Evolutionary conservation across 2,888 invertebrate genomes (phyloP).

Genomic region (Callyntrura sp.): DNA sequence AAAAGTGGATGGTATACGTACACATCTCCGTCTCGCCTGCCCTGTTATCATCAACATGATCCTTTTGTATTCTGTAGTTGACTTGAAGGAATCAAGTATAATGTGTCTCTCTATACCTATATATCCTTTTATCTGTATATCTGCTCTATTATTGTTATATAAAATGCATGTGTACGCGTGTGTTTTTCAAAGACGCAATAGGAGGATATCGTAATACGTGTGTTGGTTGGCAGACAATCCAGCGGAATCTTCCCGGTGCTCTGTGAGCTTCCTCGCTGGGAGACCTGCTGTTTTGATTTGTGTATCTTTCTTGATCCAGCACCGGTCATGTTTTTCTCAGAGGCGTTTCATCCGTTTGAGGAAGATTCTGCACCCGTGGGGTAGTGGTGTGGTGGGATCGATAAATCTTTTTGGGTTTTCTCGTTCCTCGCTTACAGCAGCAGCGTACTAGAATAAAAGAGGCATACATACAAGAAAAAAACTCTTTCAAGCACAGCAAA

Average conservation of each 20-base stretch:
- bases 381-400: constrained; percentile 74
- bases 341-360: background rate
- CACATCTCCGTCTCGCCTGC: constrained; percentile 42
- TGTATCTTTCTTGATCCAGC: too few species aligned
- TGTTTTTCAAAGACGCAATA: constrained; percentile 58
- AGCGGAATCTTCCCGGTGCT: too few species aligned
- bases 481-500: constrained; percentile 53
- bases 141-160: constrained; percentile 34
- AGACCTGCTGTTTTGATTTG: too few species aligned
- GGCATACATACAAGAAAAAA: constrained; percentile 42
- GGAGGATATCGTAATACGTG: constrained; percentile 6
- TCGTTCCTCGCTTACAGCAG: constrained; percentile 65
- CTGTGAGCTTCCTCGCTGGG: too few species aligned
- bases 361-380: constrained; percentile 10
- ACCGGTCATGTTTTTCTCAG: background rate
- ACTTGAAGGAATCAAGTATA: constrained; percentile 56
- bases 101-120: constrained; percentile 3
- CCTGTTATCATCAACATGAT: constrained; percentile 49
- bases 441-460: constrained; percentile 42
- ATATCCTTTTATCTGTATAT: constrained; percentile 1
- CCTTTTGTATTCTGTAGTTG: constrained; percentile 54
- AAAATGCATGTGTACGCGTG: constrained; percentile 60
- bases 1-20: constrained; percentile 37
- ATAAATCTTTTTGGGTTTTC: constrained; percentile 77
- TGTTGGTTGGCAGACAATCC: background rate